phyloP scores from a whole-genome alignment of 2,113 vertebrate species.

The Odocoileus hemionus region DNA sequence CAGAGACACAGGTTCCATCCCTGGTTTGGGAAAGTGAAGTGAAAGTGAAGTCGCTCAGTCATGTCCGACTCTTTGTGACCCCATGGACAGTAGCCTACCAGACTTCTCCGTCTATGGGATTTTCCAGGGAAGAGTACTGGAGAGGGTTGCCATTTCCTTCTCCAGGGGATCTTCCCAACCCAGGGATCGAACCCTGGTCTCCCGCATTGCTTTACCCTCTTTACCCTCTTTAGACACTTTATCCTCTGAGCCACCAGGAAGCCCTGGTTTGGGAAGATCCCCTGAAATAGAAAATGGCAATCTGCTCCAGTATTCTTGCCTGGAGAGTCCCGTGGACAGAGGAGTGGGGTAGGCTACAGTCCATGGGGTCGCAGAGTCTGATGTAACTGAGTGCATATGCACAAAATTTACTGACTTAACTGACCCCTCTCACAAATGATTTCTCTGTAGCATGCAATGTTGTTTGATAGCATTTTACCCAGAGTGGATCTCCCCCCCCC shows the following conservation, averaged over 20 bases:
- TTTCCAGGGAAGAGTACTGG: background rate
- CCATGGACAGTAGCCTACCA: background rate
- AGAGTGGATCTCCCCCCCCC: rapidly evolving
- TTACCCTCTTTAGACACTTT: background rate
- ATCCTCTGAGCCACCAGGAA: background rate
- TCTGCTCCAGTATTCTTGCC: background rate
- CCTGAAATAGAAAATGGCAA: background rate
- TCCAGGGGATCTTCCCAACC: background rate
- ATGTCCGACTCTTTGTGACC: background rate
- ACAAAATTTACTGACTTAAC: background rate
- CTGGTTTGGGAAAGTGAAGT: background rate
- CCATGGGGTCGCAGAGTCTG: background rate
- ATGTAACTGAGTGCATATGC: background rate
- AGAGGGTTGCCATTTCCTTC: background rate
- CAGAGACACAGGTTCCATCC: background rate
- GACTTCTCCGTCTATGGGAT: background rate
- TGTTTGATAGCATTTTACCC: background rate
- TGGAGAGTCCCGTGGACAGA: background rate
- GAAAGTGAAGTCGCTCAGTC: background rate
- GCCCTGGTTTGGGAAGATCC: background rate
- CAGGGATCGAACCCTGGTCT: background rate
- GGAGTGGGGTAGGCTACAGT: background rate
- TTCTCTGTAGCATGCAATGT: background rate
- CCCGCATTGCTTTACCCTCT: background rate
- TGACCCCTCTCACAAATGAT: background rate